Percentiles rank a stretch among this genome's conserved stretches.
Evolutionary conservation across 2,113 vertebrate genomes (phyloP).

Genomic region (Raja brachyura): DNA sequence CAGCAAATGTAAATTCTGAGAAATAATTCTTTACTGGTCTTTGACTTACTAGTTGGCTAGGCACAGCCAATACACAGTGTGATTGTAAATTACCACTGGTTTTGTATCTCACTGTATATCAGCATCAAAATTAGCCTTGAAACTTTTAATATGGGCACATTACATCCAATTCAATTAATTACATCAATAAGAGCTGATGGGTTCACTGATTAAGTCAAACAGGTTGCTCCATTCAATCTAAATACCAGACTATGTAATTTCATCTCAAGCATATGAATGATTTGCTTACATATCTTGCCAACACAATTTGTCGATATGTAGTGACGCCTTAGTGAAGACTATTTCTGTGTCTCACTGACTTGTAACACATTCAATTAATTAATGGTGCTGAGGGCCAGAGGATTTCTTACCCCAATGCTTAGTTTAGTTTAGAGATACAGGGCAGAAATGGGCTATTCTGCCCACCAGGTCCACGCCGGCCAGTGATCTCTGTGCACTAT

Average conservation of each 20-base stretch:
- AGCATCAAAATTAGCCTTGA: not conserved
- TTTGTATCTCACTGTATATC: not conserved
- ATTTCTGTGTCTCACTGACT: not conserved
- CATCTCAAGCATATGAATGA: not conserved
- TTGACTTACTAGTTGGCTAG: not conserved
- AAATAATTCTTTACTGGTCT: not conserved
- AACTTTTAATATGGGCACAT: not conserved
- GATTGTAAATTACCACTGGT: not conserved
- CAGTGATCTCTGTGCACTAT: too few species aligned
- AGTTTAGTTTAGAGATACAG: too few species aligned
- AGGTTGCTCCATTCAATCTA: not conserved
- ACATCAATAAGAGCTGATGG: too few species aligned
- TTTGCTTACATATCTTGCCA: not conserved
- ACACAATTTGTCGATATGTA: not conserved
- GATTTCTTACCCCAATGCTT: not conserved
- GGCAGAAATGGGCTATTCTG: too few species aligned
- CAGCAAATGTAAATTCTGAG: not conserved
- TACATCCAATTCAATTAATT: not conserved
- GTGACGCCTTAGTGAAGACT: not conserved
- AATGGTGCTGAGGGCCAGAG: not conserved
- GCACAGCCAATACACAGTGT: not conserved
- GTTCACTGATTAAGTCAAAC: not conserved
- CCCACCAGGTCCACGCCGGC: too few species aligned
- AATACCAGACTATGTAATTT: not conserved
- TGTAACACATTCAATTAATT: not conserved